Conservation (phyloP, 2,113 vertebrate genomes). For the Strix uralensis region DNA sequence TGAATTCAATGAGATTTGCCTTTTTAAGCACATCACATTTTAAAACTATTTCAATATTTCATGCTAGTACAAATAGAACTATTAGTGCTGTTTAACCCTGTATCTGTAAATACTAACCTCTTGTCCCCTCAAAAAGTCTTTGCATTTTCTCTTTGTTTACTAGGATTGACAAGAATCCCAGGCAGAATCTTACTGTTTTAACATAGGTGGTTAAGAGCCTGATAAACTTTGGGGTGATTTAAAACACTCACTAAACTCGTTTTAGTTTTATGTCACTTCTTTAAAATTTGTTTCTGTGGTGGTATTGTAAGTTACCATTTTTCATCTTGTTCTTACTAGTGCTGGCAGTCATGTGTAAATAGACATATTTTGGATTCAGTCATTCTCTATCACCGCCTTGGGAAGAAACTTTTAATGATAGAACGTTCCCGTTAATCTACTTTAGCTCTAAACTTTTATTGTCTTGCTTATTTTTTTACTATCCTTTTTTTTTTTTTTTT, state of each 20-base stretch:
- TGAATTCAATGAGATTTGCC: background rate
- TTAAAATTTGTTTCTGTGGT: background rate
- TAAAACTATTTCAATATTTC: background rate
- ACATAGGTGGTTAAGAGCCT: background rate
- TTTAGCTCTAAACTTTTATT: constrained; percentile 12
- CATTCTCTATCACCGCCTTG: background rate
- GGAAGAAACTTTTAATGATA: constrained; percentile 9
- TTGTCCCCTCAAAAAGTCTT: background rate
- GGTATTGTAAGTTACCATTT: background rate
- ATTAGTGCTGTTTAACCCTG: background rate
- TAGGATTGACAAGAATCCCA: background rate
- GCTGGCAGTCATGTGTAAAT: background rate
- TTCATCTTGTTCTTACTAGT: background rate
- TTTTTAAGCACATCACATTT: background rate
- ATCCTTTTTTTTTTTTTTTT: background rate
- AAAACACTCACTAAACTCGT: background rate
- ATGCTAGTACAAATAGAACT: background rate
- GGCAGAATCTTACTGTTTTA: background rate
- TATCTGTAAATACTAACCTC: background rate
- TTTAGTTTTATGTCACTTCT: background rate
- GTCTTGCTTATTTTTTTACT: background rate
- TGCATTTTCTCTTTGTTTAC: background rate
- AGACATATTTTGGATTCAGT: background rate
- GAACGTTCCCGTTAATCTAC: background rate
- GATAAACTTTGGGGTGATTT: background rate